Conservation (phyloP, 37 sponge, comb jelly and placozoan genomes). For the Halichondria panicea region DNA sequence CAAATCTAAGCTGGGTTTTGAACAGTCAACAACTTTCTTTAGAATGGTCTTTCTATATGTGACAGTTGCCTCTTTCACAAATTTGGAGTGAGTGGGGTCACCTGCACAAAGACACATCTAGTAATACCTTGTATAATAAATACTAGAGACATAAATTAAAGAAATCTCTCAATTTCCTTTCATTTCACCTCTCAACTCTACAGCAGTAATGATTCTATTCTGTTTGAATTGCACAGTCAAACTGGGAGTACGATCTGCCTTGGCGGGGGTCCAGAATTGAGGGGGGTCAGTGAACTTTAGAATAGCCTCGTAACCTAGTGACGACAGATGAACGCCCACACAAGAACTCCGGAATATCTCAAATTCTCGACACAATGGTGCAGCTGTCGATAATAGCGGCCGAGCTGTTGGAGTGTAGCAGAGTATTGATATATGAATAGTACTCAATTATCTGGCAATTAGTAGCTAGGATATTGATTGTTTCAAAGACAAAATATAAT, state of each 20-base stretch:
- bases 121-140: too few species aligned
- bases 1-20: too few species aligned
- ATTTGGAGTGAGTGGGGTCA: too few species aligned
- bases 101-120: too few species aligned
- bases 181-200: conserved; percentile 49
- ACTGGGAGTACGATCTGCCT: conserved; percentile 1
- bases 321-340: background rate
- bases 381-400: conserved; percentile 7
- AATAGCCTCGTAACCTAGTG: conserved; percentile 14
- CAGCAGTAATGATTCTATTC: conserved; percentile 37
- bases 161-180: background rate
- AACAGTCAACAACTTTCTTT: too few species aligned
- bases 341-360: conserved; percentile 13
- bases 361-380: conserved; percentile 9
- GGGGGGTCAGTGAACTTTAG: conserved; percentile 13
- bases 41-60: too few species aligned
- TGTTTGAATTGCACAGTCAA: conserved; percentile 36
- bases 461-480: too few species aligned
- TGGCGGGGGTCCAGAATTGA: conserved; percentile 28
- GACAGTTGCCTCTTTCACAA: too few species aligned
- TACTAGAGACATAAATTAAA: too few species aligned
- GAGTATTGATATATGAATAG: too few species aligned
- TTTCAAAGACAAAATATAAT: too few species aligned
- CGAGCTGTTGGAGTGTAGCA: background rate
- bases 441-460: too few species aligned